Conservation (phyloP, 2,797 vertebrate genomes). For the Rhinoraja longicauda region DNA sequence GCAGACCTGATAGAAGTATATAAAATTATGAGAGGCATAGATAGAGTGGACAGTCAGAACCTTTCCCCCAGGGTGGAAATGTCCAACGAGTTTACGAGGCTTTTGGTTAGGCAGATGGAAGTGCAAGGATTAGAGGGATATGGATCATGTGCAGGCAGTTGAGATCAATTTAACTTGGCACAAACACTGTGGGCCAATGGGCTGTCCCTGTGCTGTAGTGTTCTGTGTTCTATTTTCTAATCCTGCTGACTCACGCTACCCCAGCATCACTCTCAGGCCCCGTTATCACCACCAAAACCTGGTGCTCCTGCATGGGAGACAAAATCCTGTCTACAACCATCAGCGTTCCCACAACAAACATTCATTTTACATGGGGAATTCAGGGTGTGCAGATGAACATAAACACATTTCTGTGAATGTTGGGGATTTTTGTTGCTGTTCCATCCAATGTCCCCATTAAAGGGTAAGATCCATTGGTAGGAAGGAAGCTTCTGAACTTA, state of each 20-base stretch:
- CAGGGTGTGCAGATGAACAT: neutral
- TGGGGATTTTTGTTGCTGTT: constrained; percentile 45
- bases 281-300: neutral
- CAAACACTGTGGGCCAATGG: too few species aligned
- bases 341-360: neutral
- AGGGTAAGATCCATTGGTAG: constrained; percentile 53
- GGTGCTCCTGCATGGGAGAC: neutral
- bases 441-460: constrained; percentile 45
- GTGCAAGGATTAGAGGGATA: too few species aligned
- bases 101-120: too few species aligned
- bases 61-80: too few species aligned
- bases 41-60: too few species aligned
- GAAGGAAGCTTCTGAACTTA: constrained; percentile 73
- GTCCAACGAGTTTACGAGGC: too few species aligned
- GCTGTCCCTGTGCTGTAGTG: too few species aligned
- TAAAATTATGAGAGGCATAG: too few species aligned
- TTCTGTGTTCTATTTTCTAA: neutral
- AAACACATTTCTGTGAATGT: constrained; percentile 47
- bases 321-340: neutral
- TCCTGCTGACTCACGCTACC: neutral
- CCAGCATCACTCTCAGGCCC: neutral
- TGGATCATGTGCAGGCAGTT: too few species aligned
- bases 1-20: too few species aligned
- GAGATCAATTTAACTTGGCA: too few species aligned
- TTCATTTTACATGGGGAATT: neutral